A percentile compares a stretch with the other conserved stretches of the same genome.
Evolutionary conservation across 2,797 vertebrate species (phyloP).

Genomic region (Sardinella longiceps): DNA sequence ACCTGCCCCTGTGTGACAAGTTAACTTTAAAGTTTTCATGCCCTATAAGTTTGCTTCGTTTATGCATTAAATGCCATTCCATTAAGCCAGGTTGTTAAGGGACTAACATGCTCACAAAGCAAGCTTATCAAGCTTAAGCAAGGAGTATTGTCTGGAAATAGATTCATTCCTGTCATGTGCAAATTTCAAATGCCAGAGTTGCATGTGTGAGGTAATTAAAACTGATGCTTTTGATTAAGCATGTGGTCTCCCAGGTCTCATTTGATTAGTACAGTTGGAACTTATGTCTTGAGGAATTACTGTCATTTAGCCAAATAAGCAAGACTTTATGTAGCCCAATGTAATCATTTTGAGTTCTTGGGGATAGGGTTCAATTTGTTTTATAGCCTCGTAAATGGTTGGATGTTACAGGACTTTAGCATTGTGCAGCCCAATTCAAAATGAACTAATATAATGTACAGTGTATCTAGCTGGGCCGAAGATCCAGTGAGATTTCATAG

Average conservation of each 20-base stretch:
- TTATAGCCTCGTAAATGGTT: neutral
- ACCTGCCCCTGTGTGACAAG: neutral
- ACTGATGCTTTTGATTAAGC: slow-evolving; percentile 52
- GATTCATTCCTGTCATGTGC: slow-evolving; percentile 42
- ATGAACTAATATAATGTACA: neutral
- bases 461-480: neutral
- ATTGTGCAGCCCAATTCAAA: neutral
- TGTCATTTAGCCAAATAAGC: slow-evolving; percentile 29
- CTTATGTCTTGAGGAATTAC: slow-evolving; percentile 22
- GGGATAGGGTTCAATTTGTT: neutral
- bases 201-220: slow-evolving; percentile 53
- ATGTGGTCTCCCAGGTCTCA: slow-evolving; percentile 32
- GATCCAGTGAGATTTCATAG: neutral
- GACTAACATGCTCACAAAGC: neutral
- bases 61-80: neutral
- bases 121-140: slow-evolving; percentile 30
- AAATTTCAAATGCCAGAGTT: slow-evolving; percentile 49
- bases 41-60: neutral
- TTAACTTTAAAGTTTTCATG: neutral
- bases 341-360: neutral
- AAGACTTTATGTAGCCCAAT: neutral
- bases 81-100: neutral
- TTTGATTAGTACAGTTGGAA: slow-evolving; percentile 47
- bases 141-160: slow-evolving; percentile 46
- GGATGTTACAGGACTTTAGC: neutral